Evolutionary conservation across 2,797 vertebrate species (phyloP), one percentile per base, ranked within the genome.

Genomic region (Schizothorax lantsangensis): DNA sequence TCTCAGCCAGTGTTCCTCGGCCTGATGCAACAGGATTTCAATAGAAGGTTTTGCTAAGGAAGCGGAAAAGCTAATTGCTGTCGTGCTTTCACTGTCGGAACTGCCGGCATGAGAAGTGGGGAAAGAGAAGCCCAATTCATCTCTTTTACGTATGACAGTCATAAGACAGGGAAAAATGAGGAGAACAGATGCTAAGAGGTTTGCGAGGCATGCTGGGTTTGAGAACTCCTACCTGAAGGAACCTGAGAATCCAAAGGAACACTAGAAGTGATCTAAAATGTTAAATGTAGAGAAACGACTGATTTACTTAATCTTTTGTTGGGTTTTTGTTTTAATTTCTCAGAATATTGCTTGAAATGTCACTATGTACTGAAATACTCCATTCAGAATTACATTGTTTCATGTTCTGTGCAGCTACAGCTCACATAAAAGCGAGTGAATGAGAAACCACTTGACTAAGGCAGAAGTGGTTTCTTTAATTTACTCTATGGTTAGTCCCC

Each of bases 61-160:
- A 92, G 91, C 91, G 49, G 83, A 85, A 92, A 90, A 94, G 91
- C 93, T 95, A 96, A 96, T 96, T 96, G 92, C 92, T 94, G 94
- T 94, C 90, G 87, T 91, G 95, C 91, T 92, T 94, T 95, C 92
- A 89, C 91, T 94, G 83, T 94, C 93, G 92, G 92, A 91, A 91
- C 90, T 94, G 92, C 92, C 93, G 94, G 69, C 72, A 71, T 88
- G 69, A 79, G 64, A 80, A 85, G 59, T 69, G 38, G 14, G 82
- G 38, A 71, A 49, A 85, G 71, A 74, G 62, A 74, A 81, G 62
- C 75, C 59, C 40, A 71, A 86, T 80, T 86, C 73, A 85, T 89
- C 66, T 84, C 69, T 82, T 89, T 78, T 86, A 79, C 49, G 59
- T 84, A 36, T 82, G 73, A 87, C 79, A 81, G 74, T 84, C 66